Base-by-base conservation (phyloP, 2,888 invertebrate species). In the Monochamus alternatus region DNA sequence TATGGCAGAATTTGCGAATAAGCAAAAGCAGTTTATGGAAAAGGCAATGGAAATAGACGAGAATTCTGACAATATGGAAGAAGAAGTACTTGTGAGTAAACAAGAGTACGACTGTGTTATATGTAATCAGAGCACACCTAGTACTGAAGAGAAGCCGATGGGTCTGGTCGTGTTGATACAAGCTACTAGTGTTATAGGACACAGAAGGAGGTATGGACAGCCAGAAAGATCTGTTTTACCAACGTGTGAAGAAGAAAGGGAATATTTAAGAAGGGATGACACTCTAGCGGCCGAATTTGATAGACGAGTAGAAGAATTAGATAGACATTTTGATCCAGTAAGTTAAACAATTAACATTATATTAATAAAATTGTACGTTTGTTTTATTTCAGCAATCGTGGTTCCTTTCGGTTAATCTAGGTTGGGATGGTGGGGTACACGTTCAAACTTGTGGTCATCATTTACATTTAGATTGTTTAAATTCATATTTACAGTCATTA, bases 361-460 rank as follows among this genome's bases (percentile, higher is more conserved):
- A 38, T 38, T 38, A 38, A 38, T 38, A 38, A 38, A 38, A 38
- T 38, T 38, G 7, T 7, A 38, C 7, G 7, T 38, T 9, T 51
- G 65, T 65, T 52, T 66, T 43, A 66, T 87, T 86, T 5, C 87
- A 93, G 93, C 92, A 93, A 84, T 95, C 95, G 1, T 96, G 95
- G 95, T 91, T 95, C 85, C 88, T 95, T 55, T 93, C 94, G 2
- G 92, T 96, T 75, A 95, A 95, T 87, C 92, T 95, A 84, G 96
- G 96, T 3, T 96, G 95, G 93, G 96, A 96, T 89, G 96, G 96
- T 79, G 98, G 98, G 71, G 96, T 98, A 70, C 95, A 96, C 89
- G 96, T 97, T 70, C 96, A 96, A 89, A 96, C 98, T 1, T 99
- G 99, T 90, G 98, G 99, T 0, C 99, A 99, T 90, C 97, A 97